phyloP scores from a whole-genome alignment of 2,113 vertebrate species.

The Cyanoliseus patagonus region DNA sequence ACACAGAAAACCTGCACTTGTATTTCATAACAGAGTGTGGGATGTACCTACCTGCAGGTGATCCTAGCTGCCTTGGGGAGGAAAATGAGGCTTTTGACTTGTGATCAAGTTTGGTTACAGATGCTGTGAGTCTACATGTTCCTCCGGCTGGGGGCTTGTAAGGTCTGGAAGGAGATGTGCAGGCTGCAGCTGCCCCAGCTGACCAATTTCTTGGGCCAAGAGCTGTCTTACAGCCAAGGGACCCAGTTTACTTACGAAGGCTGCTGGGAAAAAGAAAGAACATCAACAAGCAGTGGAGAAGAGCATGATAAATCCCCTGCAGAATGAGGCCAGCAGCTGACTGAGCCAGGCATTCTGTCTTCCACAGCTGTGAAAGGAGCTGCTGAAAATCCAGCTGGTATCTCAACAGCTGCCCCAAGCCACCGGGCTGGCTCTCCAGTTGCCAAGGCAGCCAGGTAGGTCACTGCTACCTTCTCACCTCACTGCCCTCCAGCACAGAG shows the following conservation, averaged over 20 bases:
- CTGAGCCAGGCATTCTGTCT: neutral
- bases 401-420: neutral
- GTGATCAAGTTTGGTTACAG: neutral
- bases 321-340: neutral
- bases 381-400: neutral
- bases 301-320: neutral
- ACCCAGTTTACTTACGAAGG: neutral
- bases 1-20: neutral
- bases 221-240: neutral
- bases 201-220: neutral
- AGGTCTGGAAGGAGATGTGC: neutral
- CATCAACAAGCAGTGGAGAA: neutral
- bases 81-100: neutral
- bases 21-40: neutral
- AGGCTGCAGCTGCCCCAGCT: neutral
- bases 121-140: fast-evolving
- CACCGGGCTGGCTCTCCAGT: neutral
- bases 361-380: neutral
- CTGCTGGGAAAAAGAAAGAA: neutral
- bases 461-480: neutral
- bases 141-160: neutral
- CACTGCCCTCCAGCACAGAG: neutral
- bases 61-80: neutral
- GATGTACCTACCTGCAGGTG: neutral
- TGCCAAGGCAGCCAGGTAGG: neutral